These are phyloP conservation scores for Pseudomyrmex sp. DNA, from an alignment of 1,140 invertebrate species.

Conservation along the genomic window DNA sequence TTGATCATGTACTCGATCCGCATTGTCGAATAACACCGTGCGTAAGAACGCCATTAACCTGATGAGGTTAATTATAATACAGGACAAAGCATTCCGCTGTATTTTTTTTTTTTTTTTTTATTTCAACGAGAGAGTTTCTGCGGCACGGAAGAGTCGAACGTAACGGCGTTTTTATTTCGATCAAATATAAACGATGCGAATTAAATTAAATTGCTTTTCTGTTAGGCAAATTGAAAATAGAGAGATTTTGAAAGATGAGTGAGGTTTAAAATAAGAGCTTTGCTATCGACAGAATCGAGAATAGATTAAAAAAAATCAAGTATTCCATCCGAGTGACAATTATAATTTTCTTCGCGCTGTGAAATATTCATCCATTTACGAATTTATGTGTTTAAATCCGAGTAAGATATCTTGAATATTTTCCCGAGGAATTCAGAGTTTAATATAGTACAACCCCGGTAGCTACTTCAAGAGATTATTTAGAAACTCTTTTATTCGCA, in stretches of 20 bases:
- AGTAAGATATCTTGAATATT: neutral
- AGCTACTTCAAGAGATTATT: constrained; percentile 33
- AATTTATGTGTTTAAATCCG: neutral
- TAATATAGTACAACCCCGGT: neutral
- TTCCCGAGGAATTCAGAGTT: neutral
- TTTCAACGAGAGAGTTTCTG: neutral
- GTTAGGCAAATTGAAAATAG: too few species aligned
- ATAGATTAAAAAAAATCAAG: too few species aligned
- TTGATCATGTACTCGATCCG: constrained; percentile 33
- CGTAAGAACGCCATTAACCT: neutral
- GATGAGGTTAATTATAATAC: constrained; percentile 6
- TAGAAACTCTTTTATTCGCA: constrained; percentile 43
- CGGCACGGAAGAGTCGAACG: too few species aligned
- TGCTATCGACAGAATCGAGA: too few species aligned
- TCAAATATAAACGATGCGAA: neutral
- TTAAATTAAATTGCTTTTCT: too few species aligned
- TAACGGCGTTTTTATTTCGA: neutral
- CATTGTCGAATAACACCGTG: constrained; percentile 10
- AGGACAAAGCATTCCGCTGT: neutral
- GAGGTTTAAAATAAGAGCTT: too few species aligned
- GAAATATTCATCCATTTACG: too few species aligned
- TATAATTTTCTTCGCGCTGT: too few species aligned
- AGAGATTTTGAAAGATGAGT: too few species aligned
- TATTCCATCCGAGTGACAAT: too few species aligned
- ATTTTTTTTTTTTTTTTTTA: neutral